These are phyloP conservation scores for Heliconius congener DNA, from an alignment of 1,140 invertebrate genomes.

Conservation along the genomic window DNA sequence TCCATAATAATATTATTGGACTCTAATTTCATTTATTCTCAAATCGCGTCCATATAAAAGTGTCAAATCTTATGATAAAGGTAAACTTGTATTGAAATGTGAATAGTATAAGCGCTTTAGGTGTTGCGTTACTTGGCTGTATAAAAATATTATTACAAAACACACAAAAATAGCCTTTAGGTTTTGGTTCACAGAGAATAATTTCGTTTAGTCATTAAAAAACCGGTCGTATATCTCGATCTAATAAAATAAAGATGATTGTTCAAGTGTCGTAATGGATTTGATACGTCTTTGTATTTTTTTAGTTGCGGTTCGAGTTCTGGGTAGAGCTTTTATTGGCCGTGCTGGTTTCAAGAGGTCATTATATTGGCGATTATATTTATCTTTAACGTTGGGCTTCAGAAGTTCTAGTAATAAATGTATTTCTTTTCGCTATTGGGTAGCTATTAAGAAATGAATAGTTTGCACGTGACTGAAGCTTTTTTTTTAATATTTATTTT, in stretches of 20 bases:
- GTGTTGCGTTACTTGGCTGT: slow-evolving; percentile 50
- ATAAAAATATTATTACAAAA: slow-evolving; percentile 15
- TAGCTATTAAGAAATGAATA: neutral
- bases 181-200: neutral
- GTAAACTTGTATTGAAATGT: slow-evolving; percentile 60
- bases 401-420: neutral
- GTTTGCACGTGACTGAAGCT: neutral
- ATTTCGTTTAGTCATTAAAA: slow-evolving; percentile 2
- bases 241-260: slow-evolving; percentile 55
- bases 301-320: slow-evolving; percentile 26
- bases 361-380: slow-evolving; percentile 34
- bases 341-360: slow-evolving; percentile 43
- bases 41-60: slow-evolving; percentile 52
- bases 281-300: slow-evolving; percentile 40
- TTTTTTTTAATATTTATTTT: neutral
- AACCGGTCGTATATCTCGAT: slow-evolving; percentile 33
- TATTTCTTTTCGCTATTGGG: neutral
- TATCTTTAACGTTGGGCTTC: slow-evolving; percentile 16
- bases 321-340: slow-evolving; percentile 43
- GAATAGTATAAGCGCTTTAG: slow-evolving; percentile 46
- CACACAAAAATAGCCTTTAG: slow-evolving; percentile 33
- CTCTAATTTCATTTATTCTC: slow-evolving; percentile 72
- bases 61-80: slow-evolving; percentile 20
- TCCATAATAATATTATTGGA: slow-evolving; percentile 75
- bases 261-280: slow-evolving; percentile 55